Evolutionary conservation across 2,113 vertebrate species (phyloP).

Genomic region (Antechinus stuartii): DNA sequence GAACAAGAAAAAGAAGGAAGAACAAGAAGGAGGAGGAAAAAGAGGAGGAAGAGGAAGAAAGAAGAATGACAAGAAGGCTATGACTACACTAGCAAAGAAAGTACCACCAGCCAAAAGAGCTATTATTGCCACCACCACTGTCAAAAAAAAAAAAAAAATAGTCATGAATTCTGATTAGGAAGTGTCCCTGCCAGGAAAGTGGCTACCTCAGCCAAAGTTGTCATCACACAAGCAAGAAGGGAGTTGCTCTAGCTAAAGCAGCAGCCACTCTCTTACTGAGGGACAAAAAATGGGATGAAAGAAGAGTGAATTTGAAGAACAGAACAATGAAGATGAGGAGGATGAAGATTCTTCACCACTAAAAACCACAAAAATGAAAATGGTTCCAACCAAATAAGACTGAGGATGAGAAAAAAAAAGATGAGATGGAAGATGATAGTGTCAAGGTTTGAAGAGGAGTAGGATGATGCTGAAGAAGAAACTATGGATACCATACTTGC

Average conservation of each 20-base stretch:
- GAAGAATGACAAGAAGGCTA: too few relatives aligned
- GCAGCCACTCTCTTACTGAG: not conserved
- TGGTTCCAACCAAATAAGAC: not conserved
- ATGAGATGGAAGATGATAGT: not conserved
- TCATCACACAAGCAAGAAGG: not conserved
- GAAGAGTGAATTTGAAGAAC: not conserved
- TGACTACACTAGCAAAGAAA: not conserved
- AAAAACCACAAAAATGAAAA: not conserved
- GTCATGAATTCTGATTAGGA: not conserved
- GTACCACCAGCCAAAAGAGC: not conserved
- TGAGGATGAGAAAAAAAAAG: not conserved
- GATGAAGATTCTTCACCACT: not conserved
- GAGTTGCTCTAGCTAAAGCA: not conserved
- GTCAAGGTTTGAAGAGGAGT: not conserved
- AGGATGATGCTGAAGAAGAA: not conserved
- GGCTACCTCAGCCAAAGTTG: not conserved
- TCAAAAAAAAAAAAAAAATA: not conserved
- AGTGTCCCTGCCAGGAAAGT: not conserved
- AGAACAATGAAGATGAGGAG: not conserved
- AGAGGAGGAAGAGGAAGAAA: too few relatives aligned
- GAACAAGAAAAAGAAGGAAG: too few relatives aligned
- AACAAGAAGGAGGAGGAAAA: too few relatives aligned
- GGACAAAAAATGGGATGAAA: not conserved
- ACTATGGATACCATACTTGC: not conserved
- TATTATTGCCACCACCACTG: not conserved